A percentile compares a stretch with the other conserved stretches of the same genome.
Conservation (phyloP, 2,888 invertebrate species). For the Drosophila multiciliata region DNA sequence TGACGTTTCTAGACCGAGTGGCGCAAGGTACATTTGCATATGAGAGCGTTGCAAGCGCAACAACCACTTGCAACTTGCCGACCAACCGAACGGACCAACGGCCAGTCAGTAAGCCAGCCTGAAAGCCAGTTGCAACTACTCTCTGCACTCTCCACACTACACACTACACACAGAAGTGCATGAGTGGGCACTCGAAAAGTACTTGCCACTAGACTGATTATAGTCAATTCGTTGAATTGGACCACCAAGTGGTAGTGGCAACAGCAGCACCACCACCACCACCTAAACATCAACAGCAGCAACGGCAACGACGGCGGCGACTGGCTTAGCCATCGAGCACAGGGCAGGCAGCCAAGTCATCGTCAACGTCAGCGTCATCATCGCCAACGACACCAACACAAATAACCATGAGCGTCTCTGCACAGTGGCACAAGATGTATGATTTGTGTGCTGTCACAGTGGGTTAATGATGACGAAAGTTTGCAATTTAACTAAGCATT, state of each 20-base stretch:
- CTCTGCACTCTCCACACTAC: slow-evolving; percentile 36
- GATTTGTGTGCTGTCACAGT: slow-evolving; percentile 1
- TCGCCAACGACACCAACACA: slow-evolving; percentile 55
- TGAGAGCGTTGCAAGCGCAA: slow-evolving; percentile 34
- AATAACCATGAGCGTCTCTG: slow-evolving; percentile 37
- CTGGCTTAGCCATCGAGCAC: slow-evolving; percentile 56
- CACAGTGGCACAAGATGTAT: slow-evolving; percentile 39
- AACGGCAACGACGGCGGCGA: slow-evolving; percentile 13
- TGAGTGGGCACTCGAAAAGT: slow-evolving; percentile 81
- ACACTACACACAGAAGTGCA: slow-evolving; percentile 70
- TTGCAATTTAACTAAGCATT: neutral
- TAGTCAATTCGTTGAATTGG: slow-evolving; percentile 81
- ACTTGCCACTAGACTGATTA: slow-evolving; percentile 81
- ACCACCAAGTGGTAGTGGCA: slow-evolving; percentile 72
- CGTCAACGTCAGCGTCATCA: slow-evolving; percentile 56
- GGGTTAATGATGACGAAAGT: neutral
- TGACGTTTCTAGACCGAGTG: slow-evolving; percentile 64
- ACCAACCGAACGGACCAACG: slow-evolving; percentile 40
- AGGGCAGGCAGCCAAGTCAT: slow-evolving; percentile 55
- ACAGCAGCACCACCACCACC: slow-evolving; percentile 26
- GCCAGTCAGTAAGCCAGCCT: slow-evolving; percentile 24
- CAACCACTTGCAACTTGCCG: slow-evolving; percentile 74
- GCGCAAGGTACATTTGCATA: slow-evolving; percentile 69
- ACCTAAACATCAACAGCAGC: slow-evolving; percentile 23
- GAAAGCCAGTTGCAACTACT: slow-evolving; percentile 35